Evolutionary conservation across 2,113 vertebrate species (phyloP).

Genomic region (Calyptomena viridis): DNA sequence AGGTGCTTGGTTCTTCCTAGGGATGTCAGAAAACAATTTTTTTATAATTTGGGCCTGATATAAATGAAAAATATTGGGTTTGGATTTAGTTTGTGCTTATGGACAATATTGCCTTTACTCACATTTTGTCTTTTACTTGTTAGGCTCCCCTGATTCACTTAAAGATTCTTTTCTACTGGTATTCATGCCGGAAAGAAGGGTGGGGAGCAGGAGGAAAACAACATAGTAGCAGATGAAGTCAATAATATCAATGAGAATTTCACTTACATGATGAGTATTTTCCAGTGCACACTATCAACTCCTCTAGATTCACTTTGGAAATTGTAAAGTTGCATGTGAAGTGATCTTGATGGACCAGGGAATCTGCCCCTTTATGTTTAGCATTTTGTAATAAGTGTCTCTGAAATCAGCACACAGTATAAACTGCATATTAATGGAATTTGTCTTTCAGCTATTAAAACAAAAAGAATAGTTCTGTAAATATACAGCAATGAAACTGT

Average conservation of each 20-base stretch:
- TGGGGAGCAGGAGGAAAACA: not conserved
- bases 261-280: not conserved
- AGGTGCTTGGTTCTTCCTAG: not conserved
- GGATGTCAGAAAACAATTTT: not conserved
- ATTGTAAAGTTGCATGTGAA: not conserved
- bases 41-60: not conserved
- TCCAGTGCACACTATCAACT: not conserved
- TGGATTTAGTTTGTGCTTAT: not conserved
- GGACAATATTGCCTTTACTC: not conserved
- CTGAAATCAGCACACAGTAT: not conserved
- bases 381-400: not conserved
- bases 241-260: not conserved
- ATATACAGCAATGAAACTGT: not conserved
- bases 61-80: not conserved
- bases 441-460: not conserved
- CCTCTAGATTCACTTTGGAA: not conserved
- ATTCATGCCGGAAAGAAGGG: not conserved
- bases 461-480: not conserved
- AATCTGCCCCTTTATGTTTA: not conserved
- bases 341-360: not conserved
- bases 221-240: not conserved
- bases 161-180: not conserved
- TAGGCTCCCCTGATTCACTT: not conserved
- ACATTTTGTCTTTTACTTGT: not conserved
- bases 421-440: not conserved